Evolutionary conservation across 2,888 invertebrate species (phyloP), one percentile per base, ranked within the genome.

Genomic region (Agrochola circellaris): DNA sequence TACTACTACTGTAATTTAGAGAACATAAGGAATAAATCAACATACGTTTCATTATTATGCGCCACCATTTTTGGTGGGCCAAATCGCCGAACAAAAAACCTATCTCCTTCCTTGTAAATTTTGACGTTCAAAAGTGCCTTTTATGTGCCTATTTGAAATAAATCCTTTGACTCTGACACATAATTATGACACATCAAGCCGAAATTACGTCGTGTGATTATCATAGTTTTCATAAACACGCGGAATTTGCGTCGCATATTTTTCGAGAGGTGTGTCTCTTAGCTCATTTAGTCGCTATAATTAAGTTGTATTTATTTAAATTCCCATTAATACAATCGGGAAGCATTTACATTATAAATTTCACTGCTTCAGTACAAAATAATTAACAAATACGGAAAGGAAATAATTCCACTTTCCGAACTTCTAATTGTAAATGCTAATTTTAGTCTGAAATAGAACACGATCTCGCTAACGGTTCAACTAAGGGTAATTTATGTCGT

Each of bases 361-460:
- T 75, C 76, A 67, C 30, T 23, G 30, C 17, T 38, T 11, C n/a
- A 48, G 54, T 30, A 42, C 23, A 56, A 66, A 81, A 81, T 30
- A 81, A 78, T 69, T 56, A 61, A 26, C 60, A 51, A 69, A 61
- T 42, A 45, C 17, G 45, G 26, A 62, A 30, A 15, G 13, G 20
- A 73, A 64, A 60, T 72, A 65, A 84, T 65, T 51, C 7, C 17
- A 70, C 48, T 62, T 54, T 26, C 26, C 17, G 5, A 75, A 75
- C 48, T 60, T 61, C 42, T 67, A 51, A 67, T 34, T 66, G 20
- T 67, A 64, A 67, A 81, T 73, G 82, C 26, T 64, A 76, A 81
- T 83, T 74, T 75, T 38, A 58, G n/a, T 51, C 45, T n/a, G 1
- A 60, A 84, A 81, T 74, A 62, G 69, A 76, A 81, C 62, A 5